phyloP scores from a whole-genome alignment of 2,797 vertebrate genomes.

The Linurgus olivaceus region DNA sequence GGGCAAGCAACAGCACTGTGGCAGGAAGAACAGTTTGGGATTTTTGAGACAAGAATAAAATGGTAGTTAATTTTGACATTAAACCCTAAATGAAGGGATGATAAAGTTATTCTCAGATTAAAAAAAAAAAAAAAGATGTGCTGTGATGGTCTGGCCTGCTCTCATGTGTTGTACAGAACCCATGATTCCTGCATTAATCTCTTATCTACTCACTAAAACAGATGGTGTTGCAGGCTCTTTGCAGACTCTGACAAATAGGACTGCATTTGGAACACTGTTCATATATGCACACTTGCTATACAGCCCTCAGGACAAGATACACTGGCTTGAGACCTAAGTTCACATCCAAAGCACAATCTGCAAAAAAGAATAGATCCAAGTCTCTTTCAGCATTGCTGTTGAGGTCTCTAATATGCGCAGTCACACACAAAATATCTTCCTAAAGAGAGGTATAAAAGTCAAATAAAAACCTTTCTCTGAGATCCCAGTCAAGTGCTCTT shows the following conservation, averaged over 20 bases:
- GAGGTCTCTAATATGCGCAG: not conserved
- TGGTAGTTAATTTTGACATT: not conserved
- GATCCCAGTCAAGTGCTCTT: not conserved
- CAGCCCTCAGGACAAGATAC: not conserved
- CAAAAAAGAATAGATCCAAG: not conserved
- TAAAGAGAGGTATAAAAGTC: not conserved
- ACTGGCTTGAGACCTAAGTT: not conserved
- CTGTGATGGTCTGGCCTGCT: not conserved
- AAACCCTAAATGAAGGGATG: not conserved
- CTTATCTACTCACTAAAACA: slow-evolving; percentile 18
- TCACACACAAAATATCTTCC: not conserved
- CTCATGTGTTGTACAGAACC: not conserved
- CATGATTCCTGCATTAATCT: slow-evolving; percentile 24
- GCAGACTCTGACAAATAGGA: slow-evolving; percentile 33
- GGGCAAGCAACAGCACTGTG: not conserved
- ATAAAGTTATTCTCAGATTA: slow-evolving; percentile 12
- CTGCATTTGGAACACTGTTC: slow-evolving; percentile 1
- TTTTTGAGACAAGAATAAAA: not conserved
- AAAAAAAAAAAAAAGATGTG: not conserved
- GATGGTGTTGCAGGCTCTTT: slow-evolving; percentile 52
- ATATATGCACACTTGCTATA: not conserved
- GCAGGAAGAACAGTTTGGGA: not conserved
- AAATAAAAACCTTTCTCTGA: not conserved
- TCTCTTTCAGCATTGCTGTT: not conserved
- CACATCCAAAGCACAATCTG: not conserved